These are phyloP conservation scores for Harpagifer antarcticus DNA, from an alignment of 2,797 vertebrate genomes.

Conservation along the genomic window DNA sequence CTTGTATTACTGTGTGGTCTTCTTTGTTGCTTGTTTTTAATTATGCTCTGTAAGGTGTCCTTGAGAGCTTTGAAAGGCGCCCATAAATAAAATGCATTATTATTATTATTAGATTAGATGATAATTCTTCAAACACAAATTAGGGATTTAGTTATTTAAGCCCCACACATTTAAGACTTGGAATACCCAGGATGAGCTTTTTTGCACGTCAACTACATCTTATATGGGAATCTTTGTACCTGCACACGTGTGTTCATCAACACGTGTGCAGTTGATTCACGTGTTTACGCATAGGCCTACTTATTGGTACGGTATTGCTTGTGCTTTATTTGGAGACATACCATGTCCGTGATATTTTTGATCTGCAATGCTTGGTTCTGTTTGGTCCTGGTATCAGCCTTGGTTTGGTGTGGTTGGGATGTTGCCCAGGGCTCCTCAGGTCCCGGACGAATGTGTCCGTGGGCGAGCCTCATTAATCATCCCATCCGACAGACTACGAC, in stretches of 20 bases:
- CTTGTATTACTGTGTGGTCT: too few species aligned
- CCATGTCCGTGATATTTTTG: neutral
- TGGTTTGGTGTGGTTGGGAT: slow-evolving; percentile 29
- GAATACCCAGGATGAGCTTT: neutral
- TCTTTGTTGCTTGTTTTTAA: too few species aligned
- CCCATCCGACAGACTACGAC: slow-evolving; percentile 59
- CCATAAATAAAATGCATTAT: too few species aligned
- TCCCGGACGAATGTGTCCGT: slow-evolving; percentile 69
- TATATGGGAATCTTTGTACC: too few species aligned
- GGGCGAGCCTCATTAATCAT: slow-evolving; percentile 78
- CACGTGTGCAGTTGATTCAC: neutral
- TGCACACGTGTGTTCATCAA: too few species aligned
- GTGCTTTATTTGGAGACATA: neutral
- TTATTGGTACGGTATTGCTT: neutral
- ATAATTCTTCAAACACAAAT: neutral
- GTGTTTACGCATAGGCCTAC: neutral
- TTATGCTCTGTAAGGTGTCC: too few species aligned
- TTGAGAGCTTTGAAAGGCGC: too few species aligned
- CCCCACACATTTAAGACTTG: neutral
- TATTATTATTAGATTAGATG: neutral
- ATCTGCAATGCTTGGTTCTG: neutral
- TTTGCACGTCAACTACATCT: neutral
- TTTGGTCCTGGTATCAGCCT: slow-evolving; percentile 22
- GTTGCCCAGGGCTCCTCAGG: slow-evolving; percentile 61
- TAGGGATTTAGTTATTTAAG: neutral